A percentile compares a stretch with the other conserved stretches of the same genome.
Conservation (phyloP, 2,888 invertebrate species). For the Andrena fulva region DNA sequence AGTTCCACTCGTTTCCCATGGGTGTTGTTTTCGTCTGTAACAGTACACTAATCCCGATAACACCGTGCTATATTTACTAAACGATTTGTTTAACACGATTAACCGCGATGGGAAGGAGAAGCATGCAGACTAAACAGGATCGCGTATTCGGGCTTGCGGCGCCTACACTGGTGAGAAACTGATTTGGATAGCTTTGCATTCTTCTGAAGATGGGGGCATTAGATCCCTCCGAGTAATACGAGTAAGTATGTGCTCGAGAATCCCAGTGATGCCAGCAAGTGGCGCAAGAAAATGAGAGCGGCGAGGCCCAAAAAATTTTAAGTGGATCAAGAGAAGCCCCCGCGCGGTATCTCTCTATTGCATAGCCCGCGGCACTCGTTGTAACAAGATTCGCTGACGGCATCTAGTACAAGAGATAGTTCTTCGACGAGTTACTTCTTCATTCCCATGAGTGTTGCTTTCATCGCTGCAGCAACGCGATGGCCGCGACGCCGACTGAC, state of each 20-base stretch:
- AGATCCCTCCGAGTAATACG: background rate
- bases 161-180: background rate
- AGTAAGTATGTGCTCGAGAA: slow-evolving; percentile 2
- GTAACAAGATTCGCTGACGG: slow-evolving; percentile 64
- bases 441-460: slow-evolving; percentile 66
- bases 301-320: slow-evolving; percentile 53
- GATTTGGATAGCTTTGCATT: background rate
- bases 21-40: slow-evolving; percentile 67
- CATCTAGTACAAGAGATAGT: slow-evolving; percentile 59
- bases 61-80: slow-evolving; percentile 9
- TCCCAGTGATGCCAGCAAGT: slow-evolving; percentile 22
- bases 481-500: slow-evolving; percentile 17
- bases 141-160: background rate
- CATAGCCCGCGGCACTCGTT: slow-evolving; percentile 43
- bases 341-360: slow-evolving; percentile 50
- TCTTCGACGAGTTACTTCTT: slow-evolving; percentile 58
- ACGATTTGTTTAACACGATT: slow-evolving; percentile 5
- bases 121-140: background rate
- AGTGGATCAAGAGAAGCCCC: slow-evolving; percentile 55
- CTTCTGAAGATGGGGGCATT: background rate
- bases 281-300: slow-evolving; percentile 46
- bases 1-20: slow-evolving; percentile 73
- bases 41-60: slow-evolving; percentile 53
- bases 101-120: background rate
- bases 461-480: slow-evolving; percentile 43